phyloP scores from a whole-genome alignment of 2,797 vertebrate genomes.

The Champsocephalus gunnari region DNA sequence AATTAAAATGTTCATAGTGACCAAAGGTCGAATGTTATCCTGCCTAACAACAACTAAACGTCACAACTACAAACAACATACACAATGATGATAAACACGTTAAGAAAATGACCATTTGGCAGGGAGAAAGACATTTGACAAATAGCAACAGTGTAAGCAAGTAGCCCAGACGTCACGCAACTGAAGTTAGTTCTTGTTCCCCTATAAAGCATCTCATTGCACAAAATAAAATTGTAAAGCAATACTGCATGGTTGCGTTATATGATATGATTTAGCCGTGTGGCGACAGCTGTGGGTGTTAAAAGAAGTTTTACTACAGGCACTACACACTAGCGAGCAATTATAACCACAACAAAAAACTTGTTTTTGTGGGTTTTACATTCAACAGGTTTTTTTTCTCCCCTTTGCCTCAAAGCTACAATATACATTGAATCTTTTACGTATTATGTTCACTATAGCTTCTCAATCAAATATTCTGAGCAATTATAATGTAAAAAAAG shows the following conservation, averaged over 20 bases:
- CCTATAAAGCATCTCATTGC: conserved; percentile 78
- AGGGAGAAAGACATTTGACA: conserved; percentile 54
- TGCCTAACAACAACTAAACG: conserved; percentile 70
- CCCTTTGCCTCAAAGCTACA: conserved; percentile 79
- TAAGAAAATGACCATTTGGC: conserved; percentile 63
- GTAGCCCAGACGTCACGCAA: conserved; percentile 44
- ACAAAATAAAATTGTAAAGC: conserved; percentile 73
- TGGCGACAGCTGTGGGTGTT: conserved; percentile 61
- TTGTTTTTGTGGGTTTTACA: conserved; percentile 82
- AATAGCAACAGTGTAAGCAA: conserved; percentile 40
- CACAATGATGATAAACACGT: conserved; percentile 54
- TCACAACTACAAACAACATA: conserved; percentile 58
- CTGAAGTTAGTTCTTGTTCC: conserved; percentile 63
- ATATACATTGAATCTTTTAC: conserved; percentile 77
- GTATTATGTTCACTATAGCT: conserved; percentile 80
- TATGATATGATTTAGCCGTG: conserved; percentile 71
- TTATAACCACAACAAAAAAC: conserved; percentile 48
- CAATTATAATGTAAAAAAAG: conserved; percentile 70
- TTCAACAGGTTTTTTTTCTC: conserved; percentile 80
- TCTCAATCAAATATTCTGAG: conserved; percentile 73
- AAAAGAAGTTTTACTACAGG: conserved; percentile 65
- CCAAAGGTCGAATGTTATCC: conserved; percentile 58
- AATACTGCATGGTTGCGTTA: conserved; percentile 81
- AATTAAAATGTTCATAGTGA: conserved; percentile 37
- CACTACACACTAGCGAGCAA: conserved; percentile 69